phyloP scores from a whole-genome alignment of 2,888 invertebrate genomes.

The Caradrina clavipalpis region DNA sequence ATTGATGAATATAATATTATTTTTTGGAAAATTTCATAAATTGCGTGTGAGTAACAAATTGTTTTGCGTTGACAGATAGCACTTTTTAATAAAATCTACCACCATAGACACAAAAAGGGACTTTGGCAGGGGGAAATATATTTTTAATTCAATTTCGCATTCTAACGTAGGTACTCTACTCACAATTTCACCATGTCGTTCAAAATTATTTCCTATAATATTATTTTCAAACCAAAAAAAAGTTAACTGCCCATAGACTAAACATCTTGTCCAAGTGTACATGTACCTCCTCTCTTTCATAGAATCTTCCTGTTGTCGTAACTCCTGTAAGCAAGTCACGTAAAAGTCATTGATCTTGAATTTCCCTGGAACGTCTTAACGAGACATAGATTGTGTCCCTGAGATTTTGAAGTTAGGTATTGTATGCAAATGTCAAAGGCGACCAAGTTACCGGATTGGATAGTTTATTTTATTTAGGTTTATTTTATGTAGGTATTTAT shows the following conservation, averaged over 20 bases:
- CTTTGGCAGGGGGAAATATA: too few relatives aligned
- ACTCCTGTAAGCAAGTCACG: slow-evolving; percentile 47
- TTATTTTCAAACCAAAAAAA: too few relatives aligned
- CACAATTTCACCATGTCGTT: too few relatives aligned
- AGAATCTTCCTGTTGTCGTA: slow-evolving; percentile 28
- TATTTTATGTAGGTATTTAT: neutral
- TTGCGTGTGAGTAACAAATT: too few relatives aligned
- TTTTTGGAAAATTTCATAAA: too few relatives aligned
- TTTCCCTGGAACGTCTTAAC: slow-evolving; percentile 51
- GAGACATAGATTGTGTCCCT: slow-evolving; percentile 44
- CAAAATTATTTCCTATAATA: too few relatives aligned
- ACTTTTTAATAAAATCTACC: too few relatives aligned
- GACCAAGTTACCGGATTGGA: neutral
- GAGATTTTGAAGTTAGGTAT: slow-evolving; percentile 25
- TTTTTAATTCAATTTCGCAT: too few relatives aligned
- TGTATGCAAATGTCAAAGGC: slow-evolving; percentile 36
- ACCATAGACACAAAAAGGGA: too few relatives aligned
- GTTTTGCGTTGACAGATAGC: too few relatives aligned
- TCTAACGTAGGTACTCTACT: too few relatives aligned
- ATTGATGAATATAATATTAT: too few relatives aligned
- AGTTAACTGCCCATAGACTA: neutral
- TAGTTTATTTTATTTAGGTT: slow-evolving; percentile 10
- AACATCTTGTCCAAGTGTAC: neutral
- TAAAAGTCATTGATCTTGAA: slow-evolving; percentile 54
- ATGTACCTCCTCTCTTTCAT: neutral